Base-by-base conservation (phyloP, 2,888 invertebrate genomes). In the Spilosoma lubricipeda region DNA sequence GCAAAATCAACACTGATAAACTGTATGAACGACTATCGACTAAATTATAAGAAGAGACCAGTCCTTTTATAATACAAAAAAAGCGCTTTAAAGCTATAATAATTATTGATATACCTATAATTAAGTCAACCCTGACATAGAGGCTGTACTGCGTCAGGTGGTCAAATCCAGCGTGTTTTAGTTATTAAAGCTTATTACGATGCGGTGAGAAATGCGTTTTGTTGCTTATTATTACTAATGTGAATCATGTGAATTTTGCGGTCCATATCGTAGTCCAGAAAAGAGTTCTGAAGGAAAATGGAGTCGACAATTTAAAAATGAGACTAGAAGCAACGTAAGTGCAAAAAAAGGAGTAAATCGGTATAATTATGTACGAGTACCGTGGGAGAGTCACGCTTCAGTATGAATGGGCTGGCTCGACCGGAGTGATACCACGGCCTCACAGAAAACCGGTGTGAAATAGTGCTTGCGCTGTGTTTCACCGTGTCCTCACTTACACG, bases 111-210 rank as follows among this genome's bases (percentile, higher is more conserved):
- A 33, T n/a, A 23, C 1, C 30, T 27, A 7, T 48, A 72, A 66
- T 67, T 27, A 52, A 67, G 33, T 67, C 23, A 72, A n/a, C 45
- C 39, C 59, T 52, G 33, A 52, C 15, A n/a, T 52, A 52, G 52
- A 52, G 23, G 48, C 23, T 52, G 39, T 63, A 48, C 52, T 36
- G 8, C 27, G 20, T 30, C 67, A 70, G 70, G 33, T 67, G 65
- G 33, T 67, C 70, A 67, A 72, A 71, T 65, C 48, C 73, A 74
- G 65, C 36, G 66, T 45, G 63, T 52, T 68, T 71, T 52, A 74
- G 84, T 82, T 81, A 89, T 89, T 88, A 89, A 76, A 67, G 82
- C 85, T 74, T 85, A 91, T 90, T 87, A 85, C 74, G 9, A 73
- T 90, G 90, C 85, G 90, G 90, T 87, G 52, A 64, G 67, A 45